A percentile compares a stretch with the other conserved stretches of the same genome.
Evolutionary conservation across 1,140 invertebrate species (phyloP).

Genomic region (Ridgeia piscesae): DNA sequence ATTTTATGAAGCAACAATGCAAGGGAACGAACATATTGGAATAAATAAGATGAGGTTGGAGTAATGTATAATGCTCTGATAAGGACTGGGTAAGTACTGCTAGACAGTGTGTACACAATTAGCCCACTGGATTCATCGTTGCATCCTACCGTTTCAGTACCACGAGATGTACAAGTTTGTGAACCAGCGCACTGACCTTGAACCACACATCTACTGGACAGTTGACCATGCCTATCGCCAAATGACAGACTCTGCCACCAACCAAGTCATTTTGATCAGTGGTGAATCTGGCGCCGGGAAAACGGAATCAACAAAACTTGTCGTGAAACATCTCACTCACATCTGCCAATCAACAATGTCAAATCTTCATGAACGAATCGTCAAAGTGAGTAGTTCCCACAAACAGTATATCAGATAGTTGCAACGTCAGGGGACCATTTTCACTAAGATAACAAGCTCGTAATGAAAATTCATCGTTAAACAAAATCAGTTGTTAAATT

Average conservation of each 20-base stretch:
- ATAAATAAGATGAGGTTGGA: too few species aligned
- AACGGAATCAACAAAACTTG: constrained; percentile 47
- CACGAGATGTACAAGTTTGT: constrained; percentile 15
- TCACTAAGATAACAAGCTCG: too few species aligned
- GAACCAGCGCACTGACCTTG: constrained; percentile 77
- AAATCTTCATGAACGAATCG: constrained; percentile 5
- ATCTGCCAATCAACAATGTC: neutral
- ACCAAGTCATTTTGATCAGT: constrained; percentile 52
- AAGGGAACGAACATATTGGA: too few species aligned
- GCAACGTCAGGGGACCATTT: too few species aligned
- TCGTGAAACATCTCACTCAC: constrained; percentile 52
- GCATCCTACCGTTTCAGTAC: neutral
- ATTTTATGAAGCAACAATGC: too few species aligned
- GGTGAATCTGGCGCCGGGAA: constrained; percentile 96
- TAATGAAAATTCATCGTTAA: too few species aligned
- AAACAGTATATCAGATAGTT: too few species aligned
- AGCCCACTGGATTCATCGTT: neutral
- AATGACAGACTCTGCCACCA: constrained; percentile 62
- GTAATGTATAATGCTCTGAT: too few species aligned
- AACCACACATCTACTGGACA: constrained; percentile 85
- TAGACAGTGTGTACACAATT: too few species aligned
- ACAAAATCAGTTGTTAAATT: too few species aligned
- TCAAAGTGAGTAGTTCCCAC: neutral
- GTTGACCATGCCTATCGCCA: constrained; percentile 77
- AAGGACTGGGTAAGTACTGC: too few species aligned